Evolutionary conservation across 2,888 invertebrate genomes (phyloP).

Genomic region (Operophtera brumata): DNA sequence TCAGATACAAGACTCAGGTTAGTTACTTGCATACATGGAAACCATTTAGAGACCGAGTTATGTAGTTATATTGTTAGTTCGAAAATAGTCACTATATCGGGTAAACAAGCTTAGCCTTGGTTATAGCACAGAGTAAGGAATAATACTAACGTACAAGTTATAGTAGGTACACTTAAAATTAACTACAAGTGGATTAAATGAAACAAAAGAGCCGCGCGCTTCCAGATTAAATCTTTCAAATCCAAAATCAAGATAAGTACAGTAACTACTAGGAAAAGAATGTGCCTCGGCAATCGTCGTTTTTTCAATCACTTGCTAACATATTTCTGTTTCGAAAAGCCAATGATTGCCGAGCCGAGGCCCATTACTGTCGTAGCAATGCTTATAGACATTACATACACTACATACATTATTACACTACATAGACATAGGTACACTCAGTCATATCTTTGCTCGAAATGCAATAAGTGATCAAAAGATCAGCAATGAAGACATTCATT

Average conservation of each 20-base stretch:
- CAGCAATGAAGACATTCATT: not conserved
- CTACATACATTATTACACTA: no score
- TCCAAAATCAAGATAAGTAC: not conserved
- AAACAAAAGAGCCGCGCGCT: constrained; percentile 10
- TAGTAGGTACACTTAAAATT: constrained; percentile 13
- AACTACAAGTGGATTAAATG: constrained; percentile 17
- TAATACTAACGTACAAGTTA: no score
- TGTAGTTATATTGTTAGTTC: no score
- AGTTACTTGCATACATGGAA: constrained; percentile 24
- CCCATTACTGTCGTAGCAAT: no score
- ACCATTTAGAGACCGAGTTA: not conserved
- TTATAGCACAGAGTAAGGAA: no score
- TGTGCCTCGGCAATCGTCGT: no score
- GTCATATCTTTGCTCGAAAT: not conserved
- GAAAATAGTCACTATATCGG: not conserved
- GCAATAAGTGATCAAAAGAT: not conserved
- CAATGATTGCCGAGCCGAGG: no score
- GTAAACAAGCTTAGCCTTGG: constrained; percentile 3
- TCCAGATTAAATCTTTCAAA: constrained; percentile 15
- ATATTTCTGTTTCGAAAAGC: no score
- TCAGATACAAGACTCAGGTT: constrained; percentile 93
- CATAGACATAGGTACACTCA: not conserved
- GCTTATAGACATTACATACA: no score
- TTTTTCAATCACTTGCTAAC: no score
- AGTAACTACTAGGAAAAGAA: not conserved